These are phyloP conservation scores for Chascanopsetta lugubris DNA, from an alignment of 2,113 vertebrate species.

Conservation along the genomic window DNA sequence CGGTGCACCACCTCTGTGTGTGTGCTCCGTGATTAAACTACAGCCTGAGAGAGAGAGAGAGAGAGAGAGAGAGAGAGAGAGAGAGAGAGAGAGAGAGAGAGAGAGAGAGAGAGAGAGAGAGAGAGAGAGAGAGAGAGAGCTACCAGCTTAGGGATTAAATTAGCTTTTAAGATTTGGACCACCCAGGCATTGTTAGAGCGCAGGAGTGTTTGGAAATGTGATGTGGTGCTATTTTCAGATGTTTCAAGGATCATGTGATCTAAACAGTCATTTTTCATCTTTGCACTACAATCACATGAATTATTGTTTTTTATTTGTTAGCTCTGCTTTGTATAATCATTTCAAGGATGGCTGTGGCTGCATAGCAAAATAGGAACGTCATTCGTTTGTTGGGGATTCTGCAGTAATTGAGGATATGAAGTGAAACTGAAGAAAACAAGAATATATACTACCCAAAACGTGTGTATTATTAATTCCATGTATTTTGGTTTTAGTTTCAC, in stretches of 20 bases:
- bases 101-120: no score
- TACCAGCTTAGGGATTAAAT: slow-evolving; percentile 41
- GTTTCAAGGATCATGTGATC: slow-evolving; percentile 21
- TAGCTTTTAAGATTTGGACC: slow-evolving; percentile 48
- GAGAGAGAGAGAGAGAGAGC: no score
- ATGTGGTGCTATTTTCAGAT: slow-evolving; percentile 23
- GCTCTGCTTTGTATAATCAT: not conserved
- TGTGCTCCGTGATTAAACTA: slow-evolving; percentile 58
- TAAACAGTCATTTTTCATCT: not conserved
- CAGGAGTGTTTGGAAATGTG: slow-evolving; percentile 35
- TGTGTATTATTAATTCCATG: no score
- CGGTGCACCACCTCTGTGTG: slow-evolving; percentile 12
- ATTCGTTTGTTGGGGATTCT: no score
- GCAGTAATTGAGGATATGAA: no score
- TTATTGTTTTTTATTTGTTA: not conserved
- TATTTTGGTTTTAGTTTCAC: no score
- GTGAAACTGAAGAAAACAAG: no score
- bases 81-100: no score
- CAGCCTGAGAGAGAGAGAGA: no score
- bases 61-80: no score
- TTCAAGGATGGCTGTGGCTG: not conserved
- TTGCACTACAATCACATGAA: not conserved
- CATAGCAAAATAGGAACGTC: not conserved
- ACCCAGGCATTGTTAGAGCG: slow-evolving; percentile 43
- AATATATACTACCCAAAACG: no score